These are phyloP conservation scores for Salarias fasciatus DNA, from an alignment of 2,797 vertebrate genomes.

Conservation along the genomic window DNA sequence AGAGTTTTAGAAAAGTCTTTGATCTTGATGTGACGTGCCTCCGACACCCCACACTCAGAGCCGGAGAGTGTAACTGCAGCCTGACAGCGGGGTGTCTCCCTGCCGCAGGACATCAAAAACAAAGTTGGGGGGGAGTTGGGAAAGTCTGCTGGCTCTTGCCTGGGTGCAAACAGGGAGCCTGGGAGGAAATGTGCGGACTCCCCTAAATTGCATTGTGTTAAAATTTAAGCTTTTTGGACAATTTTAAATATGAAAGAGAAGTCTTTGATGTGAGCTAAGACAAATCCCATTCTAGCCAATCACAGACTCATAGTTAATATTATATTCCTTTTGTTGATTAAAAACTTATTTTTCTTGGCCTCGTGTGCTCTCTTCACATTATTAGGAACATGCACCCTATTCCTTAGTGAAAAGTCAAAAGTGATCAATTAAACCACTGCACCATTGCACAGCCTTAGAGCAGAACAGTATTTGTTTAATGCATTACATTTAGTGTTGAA, in stretches of 20 bases:
- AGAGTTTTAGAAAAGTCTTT: constrained; percentile 53
- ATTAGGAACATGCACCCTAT: no score
- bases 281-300: not conserved
- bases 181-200: not conserved
- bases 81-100: constrained; percentile 34
- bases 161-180: no score
- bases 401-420: no score
- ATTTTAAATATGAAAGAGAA: not conserved
- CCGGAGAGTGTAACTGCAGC: constrained; percentile 23
- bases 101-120: constrained; percentile 39
- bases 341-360: no score
- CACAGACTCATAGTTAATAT: no score
- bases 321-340: no score
- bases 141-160: constrained; percentile 5
- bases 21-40: constrained; percentile 55
- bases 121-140: constrained; percentile 31
- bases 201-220: constrained; percentile 9
- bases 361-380: no score
- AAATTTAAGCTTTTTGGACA: constrained; percentile 6
- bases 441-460: constrained; percentile 8
- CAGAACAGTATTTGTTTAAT: constrained; percentile 21
- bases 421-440: no score
- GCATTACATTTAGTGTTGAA: not conserved
- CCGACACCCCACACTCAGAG: constrained; percentile 29
- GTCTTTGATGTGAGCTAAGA: not conserved